phyloP scores from a whole-genome alignment of 2,888 invertebrate genomes.

The Halictus quadricinctus region DNA sequence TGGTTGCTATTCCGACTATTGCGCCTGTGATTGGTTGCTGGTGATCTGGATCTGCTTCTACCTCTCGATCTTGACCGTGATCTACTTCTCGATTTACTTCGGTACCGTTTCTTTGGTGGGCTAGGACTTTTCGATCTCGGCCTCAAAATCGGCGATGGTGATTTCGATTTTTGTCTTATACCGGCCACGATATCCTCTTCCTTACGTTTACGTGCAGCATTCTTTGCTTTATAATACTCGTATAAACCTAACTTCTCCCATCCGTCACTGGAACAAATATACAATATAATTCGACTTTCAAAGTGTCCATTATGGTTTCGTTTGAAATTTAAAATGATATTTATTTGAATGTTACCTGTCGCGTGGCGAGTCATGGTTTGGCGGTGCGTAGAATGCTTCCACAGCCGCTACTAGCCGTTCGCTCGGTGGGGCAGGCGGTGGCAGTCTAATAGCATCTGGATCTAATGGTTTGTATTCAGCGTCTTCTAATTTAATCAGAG shows the following conservation, averaged over 20 bases:
- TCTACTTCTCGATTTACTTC: conserved; percentile 85
- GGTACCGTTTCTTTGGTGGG: conserved; percentile 90
- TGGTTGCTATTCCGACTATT: conserved; percentile 79
- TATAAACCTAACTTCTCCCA: conserved; percentile 99
- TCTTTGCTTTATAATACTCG: conserved; percentile 98
- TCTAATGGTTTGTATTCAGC: conserved; percentile 95
- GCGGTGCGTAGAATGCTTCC: conserved; percentile 97
- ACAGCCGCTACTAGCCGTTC: conserved; percentile 96
- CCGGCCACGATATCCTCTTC: conserved; percentile 92
- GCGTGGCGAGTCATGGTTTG: conserved; percentile 96
- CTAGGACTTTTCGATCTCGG: conserved; percentile 88
- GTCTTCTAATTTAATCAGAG: conserved; percentile 96
- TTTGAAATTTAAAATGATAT: background rate
- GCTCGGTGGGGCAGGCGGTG: conserved; percentile 97
- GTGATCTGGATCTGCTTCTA: conserved; percentile 83
- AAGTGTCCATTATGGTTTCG: background rate
- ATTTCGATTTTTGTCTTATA: conserved; percentile 88
- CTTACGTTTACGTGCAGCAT: conserved; percentile 93
- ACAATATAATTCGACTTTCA: background rate
- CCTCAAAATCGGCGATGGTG: conserved; percentile 91
- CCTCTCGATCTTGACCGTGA: conserved; percentile 83
- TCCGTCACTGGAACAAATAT: conserved; percentile 88
- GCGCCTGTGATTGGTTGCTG: conserved; percentile 78
- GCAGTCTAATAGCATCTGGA: conserved; percentile 94
- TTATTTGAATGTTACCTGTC: conserved; percentile 87